Base-by-base conservation (phyloP, 2,888 invertebrate genomes). In the Linyphia triangularis region DNA sequence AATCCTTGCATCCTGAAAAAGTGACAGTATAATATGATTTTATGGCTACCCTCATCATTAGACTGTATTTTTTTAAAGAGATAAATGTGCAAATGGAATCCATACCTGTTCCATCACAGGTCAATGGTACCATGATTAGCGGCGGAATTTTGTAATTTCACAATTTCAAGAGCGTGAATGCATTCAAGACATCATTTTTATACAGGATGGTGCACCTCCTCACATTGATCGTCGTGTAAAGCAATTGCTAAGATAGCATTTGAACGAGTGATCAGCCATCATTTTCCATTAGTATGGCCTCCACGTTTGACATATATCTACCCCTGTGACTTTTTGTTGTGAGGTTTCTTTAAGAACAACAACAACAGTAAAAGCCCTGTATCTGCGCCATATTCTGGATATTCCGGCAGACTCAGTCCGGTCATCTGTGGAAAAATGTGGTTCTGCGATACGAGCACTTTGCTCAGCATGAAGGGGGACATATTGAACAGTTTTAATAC, bases 101-200 rank as follows among this genome's bases (percentile, higher is more conserved):
- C n/a, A n/a, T n/a, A n/a, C n/a, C n/a, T n/a, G n/a, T n/a, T 83
- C 40, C 24, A 19, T 70, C 22, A 69, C n/a, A 57, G 70, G 70
- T 59, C n/a, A 67, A 81, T 59, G 70, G 70, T 82, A 70, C 16
- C 30, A 19, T 69, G 57, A 81, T 33, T 70, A 70, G n/a, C n/a
- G n/a, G 22, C 59, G 30, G 70, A 69, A 16, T 13, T 7, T 13
- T 26, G 30, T 82, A 40, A 16, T 82, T 13, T 26, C 59, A 9
- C 57, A 1, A 59, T 24, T 51, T 7, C 81, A 37, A 22, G 22
- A 69, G 9, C 37, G 24, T 57, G 3, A 22, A 70, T 70, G 59
- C 33, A 24, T 70, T 69, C 81, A 81, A 22, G 69, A 69, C n/a
- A n/a, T n/a, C n/a, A n/a, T n/a, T n/a, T n/a, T n/a, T n/a, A n/a